A percentile compares a stretch with the other conserved stretches of the same genome.
phyloP scores from a whole-genome alignment of 2,113 vertebrate genomes.

The Heterochromis multidens region DNA sequence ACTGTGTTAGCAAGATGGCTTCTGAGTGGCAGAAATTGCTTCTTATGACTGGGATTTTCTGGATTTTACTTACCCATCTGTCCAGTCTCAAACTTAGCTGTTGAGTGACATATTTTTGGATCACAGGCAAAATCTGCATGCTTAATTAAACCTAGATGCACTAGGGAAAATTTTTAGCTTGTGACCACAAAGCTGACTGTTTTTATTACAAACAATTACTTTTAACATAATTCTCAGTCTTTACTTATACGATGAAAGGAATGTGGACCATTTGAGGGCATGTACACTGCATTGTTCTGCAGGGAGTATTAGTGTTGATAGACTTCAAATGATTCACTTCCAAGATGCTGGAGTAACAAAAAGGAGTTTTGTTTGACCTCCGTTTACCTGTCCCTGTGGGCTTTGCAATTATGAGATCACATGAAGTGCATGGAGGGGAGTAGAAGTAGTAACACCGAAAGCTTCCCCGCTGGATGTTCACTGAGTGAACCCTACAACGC shows the following conservation, averaged over 20 bases:
- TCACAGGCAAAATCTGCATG: not conserved
- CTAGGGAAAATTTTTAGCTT: not conserved
- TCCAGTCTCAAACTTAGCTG: not conserved
- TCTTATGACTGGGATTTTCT: not conserved
- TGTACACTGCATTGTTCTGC: not conserved
- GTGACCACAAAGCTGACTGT: not conserved
- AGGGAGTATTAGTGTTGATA: not conserved
- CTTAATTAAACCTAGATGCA: not conserved
- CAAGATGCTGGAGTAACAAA: slow-evolving; percentile 2
- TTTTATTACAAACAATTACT: not conserved
- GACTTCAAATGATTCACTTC: slow-evolving; percentile 22
- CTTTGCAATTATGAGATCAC: slow-evolving; percentile 53
- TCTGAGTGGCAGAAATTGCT: not conserved
- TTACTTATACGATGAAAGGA: not conserved
- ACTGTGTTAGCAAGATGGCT: not conserved
- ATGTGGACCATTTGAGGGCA: not conserved
- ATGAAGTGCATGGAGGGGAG: slow-evolving; percentile 10
- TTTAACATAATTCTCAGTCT: not conserved
- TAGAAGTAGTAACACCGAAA: slow-evolving; percentile 28
- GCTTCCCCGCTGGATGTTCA: slow-evolving; percentile 50
- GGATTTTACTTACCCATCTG: not conserved
- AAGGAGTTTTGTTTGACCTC: slow-evolving; percentile 34
- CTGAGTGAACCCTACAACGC: slow-evolving; percentile 53
- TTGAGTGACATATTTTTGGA: not conserved
- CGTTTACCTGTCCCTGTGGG: slow-evolving; percentile 20